phyloP scores from a whole-genome alignment of 2,888 invertebrate species.

The Diarsia mendica region DNA sequence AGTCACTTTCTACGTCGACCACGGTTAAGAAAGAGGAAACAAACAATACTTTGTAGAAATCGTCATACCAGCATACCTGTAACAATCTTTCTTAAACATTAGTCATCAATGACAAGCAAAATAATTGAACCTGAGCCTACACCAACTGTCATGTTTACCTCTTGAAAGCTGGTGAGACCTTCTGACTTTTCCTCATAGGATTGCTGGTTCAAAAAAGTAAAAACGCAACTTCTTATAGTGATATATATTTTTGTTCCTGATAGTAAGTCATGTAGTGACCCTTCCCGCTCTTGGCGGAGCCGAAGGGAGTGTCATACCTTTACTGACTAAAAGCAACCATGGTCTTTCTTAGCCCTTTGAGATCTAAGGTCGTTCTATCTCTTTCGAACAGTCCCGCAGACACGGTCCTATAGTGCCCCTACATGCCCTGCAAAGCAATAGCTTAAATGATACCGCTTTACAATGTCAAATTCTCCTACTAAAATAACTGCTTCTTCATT shows the following conservation, averaged over 20 bases:
- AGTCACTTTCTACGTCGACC: neutral
- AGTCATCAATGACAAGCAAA: neutral
- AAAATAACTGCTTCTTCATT: neutral
- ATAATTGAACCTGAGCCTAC: neutral
- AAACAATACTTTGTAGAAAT: neutral
- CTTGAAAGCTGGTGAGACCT: neutral
- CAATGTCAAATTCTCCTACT: neutral
- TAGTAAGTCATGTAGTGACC: too few species aligned
- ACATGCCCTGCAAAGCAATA: neutral
- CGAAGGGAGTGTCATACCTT: too few species aligned
- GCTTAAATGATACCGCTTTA: too few species aligned
- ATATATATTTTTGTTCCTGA: too few species aligned
- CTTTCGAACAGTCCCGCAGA: too few species aligned
- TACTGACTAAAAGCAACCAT: too few species aligned
- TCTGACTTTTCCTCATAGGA: neutral
- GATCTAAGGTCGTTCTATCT: too few species aligned
- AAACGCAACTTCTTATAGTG: neutral
- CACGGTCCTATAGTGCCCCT: neutral
- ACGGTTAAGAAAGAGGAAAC: neutral
- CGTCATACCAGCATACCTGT: neutral
- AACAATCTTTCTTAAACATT: neutral
- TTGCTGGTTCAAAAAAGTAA: neutral
- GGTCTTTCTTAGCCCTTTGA: too few species aligned
- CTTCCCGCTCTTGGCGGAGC: too few species aligned
- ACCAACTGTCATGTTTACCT: neutral